Conservation (phyloP, 2,113 vertebrate genomes). For the Ciconia stormi region DNA sequence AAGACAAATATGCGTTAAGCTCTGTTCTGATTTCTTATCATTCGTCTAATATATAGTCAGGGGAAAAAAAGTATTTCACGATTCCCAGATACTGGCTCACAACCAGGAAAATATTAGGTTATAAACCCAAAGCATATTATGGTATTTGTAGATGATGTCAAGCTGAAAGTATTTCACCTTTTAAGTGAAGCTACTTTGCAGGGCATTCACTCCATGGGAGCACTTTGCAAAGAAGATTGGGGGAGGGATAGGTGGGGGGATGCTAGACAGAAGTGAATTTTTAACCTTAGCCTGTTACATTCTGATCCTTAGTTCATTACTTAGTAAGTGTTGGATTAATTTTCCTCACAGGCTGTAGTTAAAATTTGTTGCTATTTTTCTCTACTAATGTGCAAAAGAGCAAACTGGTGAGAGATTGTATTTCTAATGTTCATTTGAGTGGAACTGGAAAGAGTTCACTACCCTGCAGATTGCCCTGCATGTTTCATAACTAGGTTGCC, state of each 20-base stretch:
- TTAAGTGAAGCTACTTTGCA: conserved; percentile 72
- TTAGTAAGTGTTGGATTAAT: not conserved
- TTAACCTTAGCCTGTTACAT: not conserved
- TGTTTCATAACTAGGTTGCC: conserved; percentile 30
- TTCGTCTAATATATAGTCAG: conserved; percentile 66
- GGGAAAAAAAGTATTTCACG: conserved; percentile 67
- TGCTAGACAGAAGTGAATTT: not conserved
- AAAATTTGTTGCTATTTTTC: not conserved
- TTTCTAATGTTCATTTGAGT: conserved; percentile 40
- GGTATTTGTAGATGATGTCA: conserved; percentile 79
- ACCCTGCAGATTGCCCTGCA: not conserved
- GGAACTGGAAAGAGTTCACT: conserved; percentile 39
- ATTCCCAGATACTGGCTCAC: conserved; percentile 71
- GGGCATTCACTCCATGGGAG: conserved; percentile 42
- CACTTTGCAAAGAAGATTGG: not conserved
- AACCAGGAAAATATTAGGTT: conserved; percentile 75
- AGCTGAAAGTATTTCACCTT: conserved; percentile 75
- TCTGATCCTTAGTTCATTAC: not conserved
- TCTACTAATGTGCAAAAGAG: not conserved
- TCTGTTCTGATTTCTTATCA: conserved; percentile 32
- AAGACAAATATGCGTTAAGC: conserved; percentile 35
- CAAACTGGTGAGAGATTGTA: conserved; percentile 12
- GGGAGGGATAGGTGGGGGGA: not conserved
- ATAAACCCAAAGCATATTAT: conserved; percentile 78
- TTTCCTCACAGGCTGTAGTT: not conserved